Base-by-base conservation (phyloP, 2,113 vertebrate species). In the Bagarius yarrelli region DNA sequence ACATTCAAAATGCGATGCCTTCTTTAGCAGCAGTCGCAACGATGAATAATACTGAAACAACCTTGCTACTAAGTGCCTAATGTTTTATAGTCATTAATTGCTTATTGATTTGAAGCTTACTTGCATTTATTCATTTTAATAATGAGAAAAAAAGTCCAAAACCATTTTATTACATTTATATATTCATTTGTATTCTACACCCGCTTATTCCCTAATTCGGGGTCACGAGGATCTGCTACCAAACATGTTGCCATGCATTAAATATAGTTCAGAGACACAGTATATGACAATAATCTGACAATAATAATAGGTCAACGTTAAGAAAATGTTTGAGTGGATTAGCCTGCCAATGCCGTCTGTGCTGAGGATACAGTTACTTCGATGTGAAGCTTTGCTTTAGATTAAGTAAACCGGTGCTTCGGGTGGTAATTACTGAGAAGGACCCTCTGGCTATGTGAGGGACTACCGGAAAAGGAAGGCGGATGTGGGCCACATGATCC, bases 391-490 rank as follows among this genome's bases (percentile, higher is more conserved):
- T 64, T 21, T 32, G 52, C 53, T n/a, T 57, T 44, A 80, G 82
- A 83, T 80, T 3, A 60, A 76, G 55, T 76, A 80, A 84, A 84
- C 71, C 76, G 79, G 71, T 53, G 44, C 55, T 40, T 47, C 70
- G 72, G 83, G 78, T 80, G 78, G 83, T 76, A 84, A 84, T 80
- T 80, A 80, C 69, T 57, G 61, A 70, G 44, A 60, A 59, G 60
- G 55, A 44, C 71, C 71, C 61, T 75, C 21, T 36, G 63, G 78
- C 78, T 70, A 44, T 53, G 64, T 19, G 67, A 86, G 86, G 30
- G 89, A 90, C 67, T 90, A 91, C 83, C 25, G 8, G 72, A 80
- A 72, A 72, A 60, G 74, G 44, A 81, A 53, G 59, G 40, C 52
- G 61, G 78, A 84, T 76, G 78, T 80, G 78, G 78, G 63, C 78